A percentile compares a stretch with the other conserved stretches of the same genome.
phyloP scores from a whole-genome alignment of 1,140 invertebrate species.

The Listronotus oregonensis region DNA sequence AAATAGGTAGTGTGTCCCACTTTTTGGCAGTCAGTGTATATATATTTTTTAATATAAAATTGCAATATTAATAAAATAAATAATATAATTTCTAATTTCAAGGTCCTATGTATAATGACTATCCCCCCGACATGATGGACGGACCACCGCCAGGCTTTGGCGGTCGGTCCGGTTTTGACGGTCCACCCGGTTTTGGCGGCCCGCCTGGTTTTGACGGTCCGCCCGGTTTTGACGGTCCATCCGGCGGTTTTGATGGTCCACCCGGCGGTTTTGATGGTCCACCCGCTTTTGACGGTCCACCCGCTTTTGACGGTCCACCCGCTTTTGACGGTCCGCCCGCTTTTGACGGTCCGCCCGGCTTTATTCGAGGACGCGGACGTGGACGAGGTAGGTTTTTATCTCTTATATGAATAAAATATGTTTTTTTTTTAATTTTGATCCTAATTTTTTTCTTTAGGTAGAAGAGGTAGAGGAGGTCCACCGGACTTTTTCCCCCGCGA shows the following conservation, averaged over 20 bases:
- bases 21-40: too few species aligned
- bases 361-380: constrained; percentile 21
- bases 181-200: constrained; percentile 9
- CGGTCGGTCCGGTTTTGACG: constrained; percentile 14
- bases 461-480: constrained; percentile 23
- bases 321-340: constrained; percentile 19
- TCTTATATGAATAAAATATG: too few species aligned
- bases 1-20: too few species aligned
- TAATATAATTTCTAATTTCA: neutral
- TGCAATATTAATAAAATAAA: too few species aligned
- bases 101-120: constrained; percentile 13
- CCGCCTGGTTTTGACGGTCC: constrained; percentile 11
- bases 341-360: constrained; percentile 24
- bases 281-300: constrained; percentile 11
- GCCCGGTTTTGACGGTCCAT: constrained; percentile 17
- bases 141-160: constrained; percentile 11
- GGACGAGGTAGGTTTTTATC: constrained; percentile 12
- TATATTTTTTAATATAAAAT: too few species aligned
- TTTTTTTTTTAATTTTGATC: neutral
- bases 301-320: constrained; percentile 1
- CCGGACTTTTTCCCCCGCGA: constrained; percentile 33
- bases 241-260: constrained; percentile 24
- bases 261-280: constrained; percentile 19
- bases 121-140: constrained; percentile 21
- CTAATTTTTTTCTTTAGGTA: neutral